A percentile compares a stretch with the other conserved stretches of the same genome.
phyloP scores from a whole-genome alignment of 2,113 vertebrate species.

The Gallinago media region DNA sequence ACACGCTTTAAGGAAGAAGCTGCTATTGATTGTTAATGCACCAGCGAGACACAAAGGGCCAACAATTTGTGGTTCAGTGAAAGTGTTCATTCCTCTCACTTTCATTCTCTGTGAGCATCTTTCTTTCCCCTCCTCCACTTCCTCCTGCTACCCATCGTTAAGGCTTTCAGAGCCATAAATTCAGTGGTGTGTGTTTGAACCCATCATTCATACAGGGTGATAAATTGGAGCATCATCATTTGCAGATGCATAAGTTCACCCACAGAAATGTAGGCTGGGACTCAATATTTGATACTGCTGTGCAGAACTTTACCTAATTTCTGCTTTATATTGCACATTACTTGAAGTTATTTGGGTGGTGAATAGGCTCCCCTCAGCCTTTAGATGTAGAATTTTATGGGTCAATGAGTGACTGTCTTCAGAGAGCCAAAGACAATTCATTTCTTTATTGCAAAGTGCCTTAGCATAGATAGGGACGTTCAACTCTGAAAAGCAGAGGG shows the following conservation, averaged over 20 bases:
- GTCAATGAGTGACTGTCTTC: neutral
- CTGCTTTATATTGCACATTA: neutral
- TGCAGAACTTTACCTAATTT: neutral
- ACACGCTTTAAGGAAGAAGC: fast-evolving
- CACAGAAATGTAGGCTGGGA: neutral
- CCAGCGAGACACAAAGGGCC: neutral
- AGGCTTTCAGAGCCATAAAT: neutral
- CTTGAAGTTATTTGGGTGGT: neutral
- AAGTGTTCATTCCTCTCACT: neutral
- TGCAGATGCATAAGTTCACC: neutral
- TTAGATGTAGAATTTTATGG: neutral
- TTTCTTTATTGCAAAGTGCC: neutral
- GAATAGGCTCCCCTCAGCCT: neutral
- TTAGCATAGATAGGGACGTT: neutral
- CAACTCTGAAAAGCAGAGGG: neutral
- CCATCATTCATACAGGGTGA: neutral
- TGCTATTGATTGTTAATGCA: neutral
- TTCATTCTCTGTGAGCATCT: neutral
- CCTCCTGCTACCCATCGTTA: neutral
- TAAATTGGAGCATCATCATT: neutral
- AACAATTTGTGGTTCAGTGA: neutral
- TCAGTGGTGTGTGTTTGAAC: neutral
- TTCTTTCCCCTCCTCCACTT: neutral
- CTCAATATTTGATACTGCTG: neutral
- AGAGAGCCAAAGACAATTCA: neutral